Percentiles rank a stretch among this genome's conserved stretches.
phyloP scores from a whole-genome alignment of 2,888 invertebrate genomes.

The Macrostomum cliftonense region DNA sequence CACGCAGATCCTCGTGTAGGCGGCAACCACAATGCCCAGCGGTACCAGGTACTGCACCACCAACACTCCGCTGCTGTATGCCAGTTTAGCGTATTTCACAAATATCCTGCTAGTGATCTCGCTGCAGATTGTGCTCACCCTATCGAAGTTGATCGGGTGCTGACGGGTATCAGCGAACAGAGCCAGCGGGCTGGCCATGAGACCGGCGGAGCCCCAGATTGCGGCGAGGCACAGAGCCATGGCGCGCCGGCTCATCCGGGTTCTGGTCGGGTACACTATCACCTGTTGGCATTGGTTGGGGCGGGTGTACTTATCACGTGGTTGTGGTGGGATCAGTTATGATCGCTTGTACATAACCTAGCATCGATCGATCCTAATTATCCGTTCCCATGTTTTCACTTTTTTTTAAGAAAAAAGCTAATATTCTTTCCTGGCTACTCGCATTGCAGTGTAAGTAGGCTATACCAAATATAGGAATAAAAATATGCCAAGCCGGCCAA shows the following conservation, averaged over 20 bases:
- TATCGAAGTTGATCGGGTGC: too few relatives aligned
- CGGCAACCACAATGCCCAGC: slow-evolving; percentile 59
- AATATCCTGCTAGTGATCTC: slow-evolving; percentile 24
- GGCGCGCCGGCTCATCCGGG: slow-evolving; percentile 1
- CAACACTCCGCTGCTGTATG: slow-evolving; percentile 62
- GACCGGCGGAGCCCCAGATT: slow-evolving; percentile 4
- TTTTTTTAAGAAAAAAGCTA: too few relatives aligned
- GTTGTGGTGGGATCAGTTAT: too few relatives aligned
- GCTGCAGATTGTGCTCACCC: slow-evolving; percentile 15
- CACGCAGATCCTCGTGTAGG: slow-evolving; percentile 62
- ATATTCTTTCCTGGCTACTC: too few relatives aligned
- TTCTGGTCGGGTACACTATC: slow-evolving; percentile 6
- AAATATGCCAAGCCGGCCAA: too few relatives aligned
- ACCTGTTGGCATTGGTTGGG: not conserved
- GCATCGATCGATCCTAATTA: too few relatives aligned
- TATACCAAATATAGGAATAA: too few relatives aligned
- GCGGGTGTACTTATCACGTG: too few relatives aligned
- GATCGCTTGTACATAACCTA: too few relatives aligned
- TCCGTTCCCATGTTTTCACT: too few relatives aligned
- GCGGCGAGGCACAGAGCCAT: slow-evolving; percentile 1
- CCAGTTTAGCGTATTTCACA: slow-evolving; percentile 31
- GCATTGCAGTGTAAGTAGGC: too few relatives aligned
- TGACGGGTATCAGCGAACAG: slow-evolving; percentile 1
- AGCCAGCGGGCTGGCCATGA: slow-evolving; percentile 7
- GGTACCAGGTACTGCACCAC: slow-evolving; percentile 66